Evolutionary conservation across 1,140 invertebrate species (phyloP).

Genomic region (Berghia stephanieae): DNA sequence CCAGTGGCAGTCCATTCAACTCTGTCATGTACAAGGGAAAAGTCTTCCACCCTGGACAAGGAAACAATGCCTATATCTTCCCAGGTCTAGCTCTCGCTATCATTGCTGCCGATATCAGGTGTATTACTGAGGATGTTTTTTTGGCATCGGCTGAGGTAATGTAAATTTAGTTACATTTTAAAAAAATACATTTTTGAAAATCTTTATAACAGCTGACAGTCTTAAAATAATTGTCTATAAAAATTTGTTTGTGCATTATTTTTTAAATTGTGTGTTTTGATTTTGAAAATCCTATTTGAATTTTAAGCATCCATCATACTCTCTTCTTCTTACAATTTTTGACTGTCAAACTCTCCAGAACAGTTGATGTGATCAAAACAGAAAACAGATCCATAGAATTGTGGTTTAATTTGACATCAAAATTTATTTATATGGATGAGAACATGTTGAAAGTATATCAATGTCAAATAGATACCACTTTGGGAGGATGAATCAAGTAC

Average conservation of each 20-base stretch:
- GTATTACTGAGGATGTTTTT: constrained; percentile 64
- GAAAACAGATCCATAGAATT: too few relatives aligned
- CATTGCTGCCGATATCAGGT: constrained; percentile 56
- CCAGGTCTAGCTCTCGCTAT: constrained; percentile 65
- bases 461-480: neutral
- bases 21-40: constrained; percentile 55
- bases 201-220: neutral
- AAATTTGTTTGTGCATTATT: constrained; percentile 11
- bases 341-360: too few relatives aligned
- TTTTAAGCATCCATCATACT: too few relatives aligned
- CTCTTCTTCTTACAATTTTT: neutral
- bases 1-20: constrained; percentile 66
- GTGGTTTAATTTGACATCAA: too few relatives aligned
- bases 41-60: constrained; percentile 61
- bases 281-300: neutral
- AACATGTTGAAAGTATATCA: neutral
- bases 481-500: neutral
- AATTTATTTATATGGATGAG: neutral
- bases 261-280: neutral
- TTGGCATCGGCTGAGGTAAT: constrained; percentile 63
- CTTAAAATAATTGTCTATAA: neutral
- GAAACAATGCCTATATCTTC: constrained; percentile 68
- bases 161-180: too few relatives aligned
- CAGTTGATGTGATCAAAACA: too few relatives aligned
- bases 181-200: too few relatives aligned